These are phyloP conservation scores for Dolichallabes microphthalmus DNA, from an alignment of 2,113 vertebrate genomes.

Conservation along the genomic window DNA sequence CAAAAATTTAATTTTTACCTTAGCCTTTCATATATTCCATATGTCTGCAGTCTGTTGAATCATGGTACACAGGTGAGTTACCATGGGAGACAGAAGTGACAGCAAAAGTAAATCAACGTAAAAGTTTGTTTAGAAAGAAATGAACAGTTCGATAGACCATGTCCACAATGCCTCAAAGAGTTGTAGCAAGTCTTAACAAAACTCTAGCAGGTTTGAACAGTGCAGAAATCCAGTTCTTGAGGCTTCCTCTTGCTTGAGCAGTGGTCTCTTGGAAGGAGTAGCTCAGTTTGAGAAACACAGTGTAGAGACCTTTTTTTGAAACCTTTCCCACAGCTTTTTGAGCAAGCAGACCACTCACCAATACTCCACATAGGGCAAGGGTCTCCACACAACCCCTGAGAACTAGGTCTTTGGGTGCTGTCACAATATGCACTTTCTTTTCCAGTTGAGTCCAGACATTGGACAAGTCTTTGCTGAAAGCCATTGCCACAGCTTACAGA, in stretches of 20 bases:
- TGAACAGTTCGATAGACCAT: constrained; percentile 25
- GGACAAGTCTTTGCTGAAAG: constrained; percentile 83
- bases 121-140: constrained; percentile 32
- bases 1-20: not conserved
- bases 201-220: constrained; percentile 80
- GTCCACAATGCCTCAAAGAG: not conserved
- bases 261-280: constrained; percentile 80
- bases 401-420: constrained; percentile 71
- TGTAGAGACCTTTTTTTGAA: constrained; percentile 86
- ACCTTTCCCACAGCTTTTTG: constrained; percentile 91
- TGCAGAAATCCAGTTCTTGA: constrained; percentile 97
- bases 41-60: not conserved
- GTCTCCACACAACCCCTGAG: constrained; percentile 81
- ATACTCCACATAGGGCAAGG: constrained; percentile 85
- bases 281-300: constrained; percentile 73
- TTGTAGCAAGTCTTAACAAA: constrained; percentile 7
- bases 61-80: constrained; percentile 18
- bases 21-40: not conserved
- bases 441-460: constrained; percentile 78
- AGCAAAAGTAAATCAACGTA: constrained; percentile 41
- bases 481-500: constrained; percentile 84
- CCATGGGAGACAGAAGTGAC: constrained; percentile 9
- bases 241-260: constrained; percentile 87
- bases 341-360: constrained; percentile 88
- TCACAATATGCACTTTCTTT: constrained; percentile 77